Percentiles rank a stretch among this genome's conserved stretches.
Evolutionary conservation across 2,113 vertebrate genomes (phyloP).

Genomic region (Perca schrenkii): DNA sequence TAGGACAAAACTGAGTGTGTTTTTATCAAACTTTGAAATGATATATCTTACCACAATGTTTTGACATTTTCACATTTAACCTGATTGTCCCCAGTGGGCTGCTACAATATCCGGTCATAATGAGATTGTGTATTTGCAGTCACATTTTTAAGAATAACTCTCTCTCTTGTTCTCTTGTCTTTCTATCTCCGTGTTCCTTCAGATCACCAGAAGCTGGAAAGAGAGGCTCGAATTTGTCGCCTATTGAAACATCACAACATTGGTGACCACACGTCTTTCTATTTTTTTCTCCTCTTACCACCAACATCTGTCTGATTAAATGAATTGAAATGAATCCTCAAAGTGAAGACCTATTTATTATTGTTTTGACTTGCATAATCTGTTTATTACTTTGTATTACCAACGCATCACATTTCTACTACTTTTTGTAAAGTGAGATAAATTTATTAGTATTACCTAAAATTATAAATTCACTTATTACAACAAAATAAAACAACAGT

Average conservation of each 20-base stretch:
- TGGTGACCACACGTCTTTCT: constrained; percentile 80
- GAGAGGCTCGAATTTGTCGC: constrained; percentile 96
- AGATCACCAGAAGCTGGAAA: constrained; percentile 97
- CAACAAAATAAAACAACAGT: background rate
- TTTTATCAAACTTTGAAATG: background rate
- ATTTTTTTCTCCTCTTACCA: background rate
- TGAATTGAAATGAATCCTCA: background rate
- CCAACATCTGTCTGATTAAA: background rate
- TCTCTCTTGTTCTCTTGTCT: background rate
- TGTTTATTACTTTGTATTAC: background rate
- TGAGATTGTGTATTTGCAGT: background rate
- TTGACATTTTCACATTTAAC: constrained; percentile 7
- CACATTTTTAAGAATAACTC: constrained; percentile 12
- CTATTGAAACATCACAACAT: constrained; percentile 96
- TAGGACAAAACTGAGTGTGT: background rate
- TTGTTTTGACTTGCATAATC: background rate
- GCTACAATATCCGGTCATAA: background rate
- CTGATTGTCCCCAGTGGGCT: background rate
- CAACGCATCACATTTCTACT: background rate
- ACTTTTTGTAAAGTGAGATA: background rate
- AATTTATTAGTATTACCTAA: background rate
- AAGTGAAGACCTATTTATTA: background rate
- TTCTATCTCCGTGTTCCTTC: constrained; percentile 51
- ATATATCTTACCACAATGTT: background rate
- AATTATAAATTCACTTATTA: background rate